Base-by-base conservation (phyloP, 2,113 vertebrate genomes). In the Theristicus caerulescens region DNA sequence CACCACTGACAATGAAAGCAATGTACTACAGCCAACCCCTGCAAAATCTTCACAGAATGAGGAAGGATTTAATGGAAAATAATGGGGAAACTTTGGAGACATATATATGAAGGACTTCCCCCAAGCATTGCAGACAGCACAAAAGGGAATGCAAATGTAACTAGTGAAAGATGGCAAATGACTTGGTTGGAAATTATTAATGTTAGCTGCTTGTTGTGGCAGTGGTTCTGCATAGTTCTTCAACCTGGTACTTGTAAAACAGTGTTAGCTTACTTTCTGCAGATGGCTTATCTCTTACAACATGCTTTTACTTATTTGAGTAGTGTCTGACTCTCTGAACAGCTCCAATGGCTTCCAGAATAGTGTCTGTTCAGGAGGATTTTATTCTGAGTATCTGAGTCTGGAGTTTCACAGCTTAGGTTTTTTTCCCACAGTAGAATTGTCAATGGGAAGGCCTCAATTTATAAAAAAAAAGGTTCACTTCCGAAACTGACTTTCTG, bases 21-120 rank as follows among this genome's bases (percentile, higher is more conserved):
- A 34, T 16, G 15, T n/a, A 19, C 24, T 62, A 2, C 5, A 2
- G 11, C 24, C 21, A 73, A 2, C 0, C 2, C 24, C 16, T 65
- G 31, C 18, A 84, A 19, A 42, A 18, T 8, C 49, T 62, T 24
- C 42, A 44, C 21, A 59, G 27, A 76, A 38, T 19, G 16, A 70
- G 31, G 11, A 47, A 61, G 4, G 34, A 20, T 65, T 70, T 61
- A 2, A 40, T 5, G 10, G 14, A 44, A 79, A 65, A 73, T 31
- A 66, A 27, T 8, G 4, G 19, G 40, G 54, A 80, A 86, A 19
- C 6, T 16, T 54, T 27, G 47, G n/a, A 93, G n/a, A 18, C 4
- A 36, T 38, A 4, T 65, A 16, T 47, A 52, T 61, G 25, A 70
- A 58, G 51, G 16, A 13, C 46, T 58, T 86, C 9, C 26, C 36